Percentiles rank a stretch among this genome's conserved stretches.
Conservation (phyloP, 2,797 vertebrate species). For the Basileuterus tristriatus region DNA sequence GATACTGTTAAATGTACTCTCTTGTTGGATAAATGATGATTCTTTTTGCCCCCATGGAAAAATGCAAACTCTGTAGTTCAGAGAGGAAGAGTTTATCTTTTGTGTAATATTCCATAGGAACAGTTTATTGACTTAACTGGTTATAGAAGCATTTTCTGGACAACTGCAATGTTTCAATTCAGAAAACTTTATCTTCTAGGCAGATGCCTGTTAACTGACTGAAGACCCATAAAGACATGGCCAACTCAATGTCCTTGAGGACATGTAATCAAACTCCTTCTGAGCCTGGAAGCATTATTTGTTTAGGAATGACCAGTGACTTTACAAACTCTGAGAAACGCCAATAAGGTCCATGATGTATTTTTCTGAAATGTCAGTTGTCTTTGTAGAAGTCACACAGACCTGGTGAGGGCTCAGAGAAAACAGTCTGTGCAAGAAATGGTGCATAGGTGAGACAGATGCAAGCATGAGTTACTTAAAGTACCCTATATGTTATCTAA, state of each 20-base stretch:
- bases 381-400: neutral
- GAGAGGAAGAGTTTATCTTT: neutral
- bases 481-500: neutral
- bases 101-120: neutral
- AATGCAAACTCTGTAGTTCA: neutral
- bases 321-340: neutral
- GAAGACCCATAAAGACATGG: neutral
- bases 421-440: neutral
- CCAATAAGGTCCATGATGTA: fast-evolving
- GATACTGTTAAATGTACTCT: neutral
- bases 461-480: neutral
- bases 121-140: neutral
- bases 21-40: neutral
- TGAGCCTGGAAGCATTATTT: neutral
- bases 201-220: neutral
- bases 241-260: neutral
- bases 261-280: neutral
- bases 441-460: neutral
- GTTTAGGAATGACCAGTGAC: neutral
- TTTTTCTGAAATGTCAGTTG: neutral
- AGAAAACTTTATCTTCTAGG: neutral
- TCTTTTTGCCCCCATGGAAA: neutral
- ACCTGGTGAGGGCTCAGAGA: neutral
- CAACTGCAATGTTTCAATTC: neutral
- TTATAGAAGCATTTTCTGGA: neutral